Conservation (phyloP, 1,140 invertebrate genomes). For the Pachyrhynchus sulphureomaculatus region DNA sequence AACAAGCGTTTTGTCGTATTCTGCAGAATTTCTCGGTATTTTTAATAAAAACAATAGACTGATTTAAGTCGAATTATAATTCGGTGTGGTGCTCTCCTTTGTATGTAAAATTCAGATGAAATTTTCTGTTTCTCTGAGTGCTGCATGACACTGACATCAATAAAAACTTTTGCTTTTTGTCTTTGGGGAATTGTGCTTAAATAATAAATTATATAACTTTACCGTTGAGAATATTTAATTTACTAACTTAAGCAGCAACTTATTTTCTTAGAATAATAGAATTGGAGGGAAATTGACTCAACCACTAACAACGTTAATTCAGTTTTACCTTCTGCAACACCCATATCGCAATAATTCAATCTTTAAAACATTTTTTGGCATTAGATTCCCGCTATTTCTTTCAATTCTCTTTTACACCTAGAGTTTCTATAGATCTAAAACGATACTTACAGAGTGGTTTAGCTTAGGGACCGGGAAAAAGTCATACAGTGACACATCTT, state of each 20-base stretch:
- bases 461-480: too few species aligned
- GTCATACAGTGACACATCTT: too few species aligned
- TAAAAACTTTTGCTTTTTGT: too few species aligned
- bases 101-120: conserved; percentile 7
- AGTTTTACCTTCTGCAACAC: too few species aligned
- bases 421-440: too few species aligned
- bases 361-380: too few species aligned
- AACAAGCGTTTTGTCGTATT: conserved; percentile 1
- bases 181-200: not conserved
- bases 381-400: too few species aligned
- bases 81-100: not conserved
- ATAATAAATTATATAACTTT: not conserved
- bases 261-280: not conserved
- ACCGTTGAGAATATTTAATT: not conserved
- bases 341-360: too few species aligned
- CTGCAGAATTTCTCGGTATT: conserved; percentile 4
- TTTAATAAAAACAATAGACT: conserved; percentile 13
- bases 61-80: not conserved
- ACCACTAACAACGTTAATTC: too few species aligned
- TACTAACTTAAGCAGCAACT: not conserved
- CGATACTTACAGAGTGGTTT: too few species aligned
- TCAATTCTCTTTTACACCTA: too few species aligned
- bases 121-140: not conserved
- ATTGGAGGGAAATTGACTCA: too few species aligned
- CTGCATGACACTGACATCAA: not conserved